Evolutionary conservation across 2,888 invertebrate genomes (phyloP).

Genomic region (Meandrusa payeni): DNA sequence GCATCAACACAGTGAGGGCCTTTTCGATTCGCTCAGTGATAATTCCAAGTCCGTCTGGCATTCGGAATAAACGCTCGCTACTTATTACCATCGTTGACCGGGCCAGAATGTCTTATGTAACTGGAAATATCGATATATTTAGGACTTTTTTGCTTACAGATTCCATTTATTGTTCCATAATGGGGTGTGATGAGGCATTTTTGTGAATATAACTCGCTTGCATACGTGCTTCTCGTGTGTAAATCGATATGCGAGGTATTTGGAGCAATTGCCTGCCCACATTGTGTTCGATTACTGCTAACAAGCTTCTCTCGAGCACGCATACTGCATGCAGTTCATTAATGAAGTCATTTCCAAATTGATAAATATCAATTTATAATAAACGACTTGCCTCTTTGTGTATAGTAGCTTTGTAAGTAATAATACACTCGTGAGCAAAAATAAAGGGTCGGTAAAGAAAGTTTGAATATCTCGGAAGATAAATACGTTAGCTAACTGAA

Average conservation of each 20-base stretch:
- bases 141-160: conserved; percentile 37
- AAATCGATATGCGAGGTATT: conserved; percentile 17
- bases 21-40: conserved; percentile 63
- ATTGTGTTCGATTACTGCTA: conserved; percentile 8
- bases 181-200: conserved; percentile 57
- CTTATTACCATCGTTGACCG: conserved; percentile 43
- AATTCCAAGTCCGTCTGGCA: conserved; percentile 52
- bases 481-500: too few relatives aligned
- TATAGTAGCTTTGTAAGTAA: too few relatives aligned
- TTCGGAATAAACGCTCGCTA: conserved; percentile 53
- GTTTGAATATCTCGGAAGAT: too few relatives aligned
- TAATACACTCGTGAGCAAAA: too few relatives aligned
- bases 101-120: conserved; percentile 46
- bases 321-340: neutral
- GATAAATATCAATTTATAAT: conserved; percentile 1
- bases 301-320: conserved; percentile 9
- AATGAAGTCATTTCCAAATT: conserved; percentile 13
- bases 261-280: conserved; percentile 16
- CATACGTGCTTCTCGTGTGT: conserved; percentile 15
- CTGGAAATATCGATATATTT: conserved; percentile 34
- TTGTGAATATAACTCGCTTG: conserved; percentile 36
- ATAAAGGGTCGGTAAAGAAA: too few relatives aligned
- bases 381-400: neutral
- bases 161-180: conserved; percentile 53
- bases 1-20: conserved; percentile 43